These are phyloP conservation scores for Caradrina clavipalpis DNA, from an alignment of 2,888 invertebrate species.

Conservation along the genomic window DNA sequence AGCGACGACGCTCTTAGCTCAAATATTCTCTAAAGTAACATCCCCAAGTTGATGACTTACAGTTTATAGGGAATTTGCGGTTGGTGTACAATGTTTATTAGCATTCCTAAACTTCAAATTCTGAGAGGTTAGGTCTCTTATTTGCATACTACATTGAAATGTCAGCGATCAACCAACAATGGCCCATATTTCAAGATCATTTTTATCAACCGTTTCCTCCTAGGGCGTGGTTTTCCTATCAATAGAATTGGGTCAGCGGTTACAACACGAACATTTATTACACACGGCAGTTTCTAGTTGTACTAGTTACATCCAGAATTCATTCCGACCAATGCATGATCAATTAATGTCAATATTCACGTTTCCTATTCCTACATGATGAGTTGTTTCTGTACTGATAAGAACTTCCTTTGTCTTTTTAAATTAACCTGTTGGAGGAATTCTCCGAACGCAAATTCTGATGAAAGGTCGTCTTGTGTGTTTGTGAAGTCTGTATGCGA, in stretches of 20 bases:
- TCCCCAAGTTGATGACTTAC: constrained; percentile 20
- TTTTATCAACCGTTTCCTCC: constrained; percentile 23
- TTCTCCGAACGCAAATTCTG: constrained; percentile 7
- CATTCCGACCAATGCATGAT: constrained; percentile 17
- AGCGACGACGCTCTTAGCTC: constrained; percentile 8
- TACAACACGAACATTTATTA: constrained; percentile 17
- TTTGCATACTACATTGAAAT: constrained; percentile 1
- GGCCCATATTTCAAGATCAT: constrained; percentile 30
- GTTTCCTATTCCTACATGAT: constrained; percentile 42
- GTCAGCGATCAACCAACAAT: neutral
- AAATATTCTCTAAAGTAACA: constrained; percentile 26
- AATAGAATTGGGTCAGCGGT: constrained; percentile 37
- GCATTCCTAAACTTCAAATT: constrained; percentile 10
- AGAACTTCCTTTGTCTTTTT: constrained; percentile 31
- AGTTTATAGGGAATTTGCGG: constrained; percentile 15
- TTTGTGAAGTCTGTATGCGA: constrained; percentile 2
- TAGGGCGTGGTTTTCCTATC: constrained; percentile 30
- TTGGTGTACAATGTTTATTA: neutral
- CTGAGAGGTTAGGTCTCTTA: neutral
- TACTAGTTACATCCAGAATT: constrained; percentile 46
- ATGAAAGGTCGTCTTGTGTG: constrained; percentile 3
- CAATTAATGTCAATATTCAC: constrained; percentile 42
- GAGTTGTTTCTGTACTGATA: constrained; percentile 12
- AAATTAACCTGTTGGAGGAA: neutral
- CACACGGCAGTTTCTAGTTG: constrained; percentile 19